phyloP scores from a whole-genome alignment of 2,113 vertebrate species.

The Sporophila hypoxantha region DNA sequence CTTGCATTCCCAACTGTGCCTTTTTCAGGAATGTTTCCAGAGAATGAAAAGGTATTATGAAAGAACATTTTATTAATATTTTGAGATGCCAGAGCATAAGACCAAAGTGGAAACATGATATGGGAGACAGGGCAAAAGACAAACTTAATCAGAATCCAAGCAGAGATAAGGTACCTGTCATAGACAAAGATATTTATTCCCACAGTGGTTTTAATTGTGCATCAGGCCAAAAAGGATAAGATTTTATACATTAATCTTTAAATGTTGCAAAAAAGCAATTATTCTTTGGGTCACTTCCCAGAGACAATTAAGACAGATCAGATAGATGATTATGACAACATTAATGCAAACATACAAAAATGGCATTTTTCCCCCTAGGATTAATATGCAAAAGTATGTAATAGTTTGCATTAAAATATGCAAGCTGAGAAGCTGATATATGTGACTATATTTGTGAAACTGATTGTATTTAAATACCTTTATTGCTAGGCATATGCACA shows the following conservation, averaged over 20 bases:
- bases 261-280: background rate
- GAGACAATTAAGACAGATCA: background rate
- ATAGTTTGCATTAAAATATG: background rate
- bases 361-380: background rate
- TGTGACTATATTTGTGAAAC: background rate
- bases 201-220: background rate
- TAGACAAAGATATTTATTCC: background rate
- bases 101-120: background rate
- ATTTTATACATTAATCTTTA: background rate
- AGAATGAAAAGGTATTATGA: background rate
- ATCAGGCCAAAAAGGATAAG: background rate
- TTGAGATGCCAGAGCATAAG: background rate
- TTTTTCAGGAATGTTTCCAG: background rate
- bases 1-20: fast-evolving
- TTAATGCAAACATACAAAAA: background rate
- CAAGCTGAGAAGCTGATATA: background rate
- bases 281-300: background rate
- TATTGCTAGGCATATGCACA: background rate
- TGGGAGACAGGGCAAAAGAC: background rate
- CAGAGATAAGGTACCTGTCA: background rate
- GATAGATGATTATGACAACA: background rate
- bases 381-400: background rate
- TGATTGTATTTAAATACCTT: background rate
- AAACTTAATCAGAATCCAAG: background rate
- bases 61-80: background rate